phyloP scores from a whole-genome alignment of 2,888 invertebrate species.

The Eupithecia inturbata region DNA sequence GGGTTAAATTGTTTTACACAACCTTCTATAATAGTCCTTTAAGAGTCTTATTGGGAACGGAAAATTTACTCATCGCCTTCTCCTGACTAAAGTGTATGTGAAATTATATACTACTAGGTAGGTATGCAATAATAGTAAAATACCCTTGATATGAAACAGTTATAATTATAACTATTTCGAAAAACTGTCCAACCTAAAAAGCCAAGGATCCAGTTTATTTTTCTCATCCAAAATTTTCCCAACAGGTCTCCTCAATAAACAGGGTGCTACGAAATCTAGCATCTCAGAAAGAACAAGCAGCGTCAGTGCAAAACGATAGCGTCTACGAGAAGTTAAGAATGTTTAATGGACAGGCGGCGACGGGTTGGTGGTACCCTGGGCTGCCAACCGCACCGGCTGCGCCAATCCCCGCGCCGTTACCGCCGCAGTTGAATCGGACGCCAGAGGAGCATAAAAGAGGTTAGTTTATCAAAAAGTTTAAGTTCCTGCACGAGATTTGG shows the following conservation, averaged over 20 bases:
- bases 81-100: not conserved
- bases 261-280: constrained; percentile 98
- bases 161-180: not conserved
- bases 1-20: not conserved
- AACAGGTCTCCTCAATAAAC: constrained; percentile 98
- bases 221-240: constrained; percentile 25
- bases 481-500: not conserved
- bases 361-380: constrained; percentile 94
- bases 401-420: constrained; percentile 88
- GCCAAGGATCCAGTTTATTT: not conserved
- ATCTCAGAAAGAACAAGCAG: constrained; percentile 97
- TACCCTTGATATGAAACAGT: not conserved
- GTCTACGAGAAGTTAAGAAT: constrained; percentile 97
- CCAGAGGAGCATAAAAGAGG: constrained; percentile 91
- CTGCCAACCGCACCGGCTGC: constrained; percentile 89
- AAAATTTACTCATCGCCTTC: not conserved
- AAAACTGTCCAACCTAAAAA: not conserved
- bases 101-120: not conserved
- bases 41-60: not conserved
- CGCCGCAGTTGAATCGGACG: constrained; percentile 83
- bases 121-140: not conserved
- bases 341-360: constrained; percentile 95
- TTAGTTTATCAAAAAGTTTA: constrained; percentile 64
- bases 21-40: not conserved
- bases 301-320: constrained; percentile 92